Conservation (phyloP, 2,113 vertebrate genomes). For the Genyomyrus donnyi region DNA sequence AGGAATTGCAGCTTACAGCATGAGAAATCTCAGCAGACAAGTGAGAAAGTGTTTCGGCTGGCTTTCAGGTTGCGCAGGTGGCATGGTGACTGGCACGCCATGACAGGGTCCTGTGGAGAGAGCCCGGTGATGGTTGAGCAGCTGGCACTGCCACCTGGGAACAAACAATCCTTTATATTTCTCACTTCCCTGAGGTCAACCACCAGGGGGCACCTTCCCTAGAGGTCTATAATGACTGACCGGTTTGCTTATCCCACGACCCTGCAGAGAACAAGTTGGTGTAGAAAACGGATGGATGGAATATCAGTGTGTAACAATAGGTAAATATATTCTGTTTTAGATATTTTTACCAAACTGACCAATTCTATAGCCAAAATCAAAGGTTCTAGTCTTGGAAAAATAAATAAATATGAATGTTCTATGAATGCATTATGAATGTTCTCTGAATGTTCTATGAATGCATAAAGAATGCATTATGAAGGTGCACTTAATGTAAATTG, state of each 20-base stretch:
- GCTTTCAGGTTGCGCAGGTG: slow-evolving; percentile 11
- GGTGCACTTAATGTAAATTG: too few relatives aligned
- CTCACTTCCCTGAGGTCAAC: background rate
- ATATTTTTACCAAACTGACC: background rate
- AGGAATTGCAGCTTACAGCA: slow-evolving; percentile 2
- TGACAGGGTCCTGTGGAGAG: slow-evolving; percentile 10
- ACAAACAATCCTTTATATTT: slow-evolving; percentile 3
- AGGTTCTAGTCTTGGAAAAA: background rate
- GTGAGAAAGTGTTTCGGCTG: background rate
- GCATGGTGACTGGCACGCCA: slow-evolving; percentile 4
- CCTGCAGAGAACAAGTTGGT: background rate
- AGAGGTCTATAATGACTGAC: background rate
- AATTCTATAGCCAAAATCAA: background rate
- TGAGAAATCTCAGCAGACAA: slow-evolving; percentile 4
- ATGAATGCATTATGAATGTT: too few relatives aligned
- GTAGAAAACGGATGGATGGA: background rate
- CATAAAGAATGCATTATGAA: too few relatives aligned
- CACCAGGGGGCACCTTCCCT: slow-evolving; percentile 8
- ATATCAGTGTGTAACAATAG: background rate
- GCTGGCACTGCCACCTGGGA: slow-evolving; percentile 13
- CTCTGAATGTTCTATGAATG: too few relatives aligned
- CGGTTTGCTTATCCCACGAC: background rate
- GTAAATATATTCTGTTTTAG: background rate
- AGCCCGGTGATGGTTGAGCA: background rate
- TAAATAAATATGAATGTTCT: background rate